Evolutionary conservation across 92 coral and sea anemone species (phyloP).

Genomic region (Umimayanthus chanpuru): DNA sequence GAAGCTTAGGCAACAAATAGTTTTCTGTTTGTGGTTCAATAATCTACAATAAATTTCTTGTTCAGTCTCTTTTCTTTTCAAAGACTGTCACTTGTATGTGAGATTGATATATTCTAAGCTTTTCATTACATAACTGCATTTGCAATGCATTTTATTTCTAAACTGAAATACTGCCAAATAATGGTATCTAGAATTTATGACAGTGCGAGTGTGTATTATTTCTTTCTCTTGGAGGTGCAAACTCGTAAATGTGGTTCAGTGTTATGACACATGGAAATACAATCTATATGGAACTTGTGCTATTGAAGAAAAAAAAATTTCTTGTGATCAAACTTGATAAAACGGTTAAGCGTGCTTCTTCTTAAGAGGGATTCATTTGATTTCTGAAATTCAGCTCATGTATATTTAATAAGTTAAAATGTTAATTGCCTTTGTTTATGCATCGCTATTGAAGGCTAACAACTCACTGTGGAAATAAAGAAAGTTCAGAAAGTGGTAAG

Average conservation of each 20-base stretch:
- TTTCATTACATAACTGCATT: not conserved
- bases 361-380: not conserved
- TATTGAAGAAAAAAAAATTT: no score
- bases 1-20: not conserved
- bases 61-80: not conserved
- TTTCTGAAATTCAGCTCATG: not conserved
- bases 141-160: not conserved
- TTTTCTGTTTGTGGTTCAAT: not conserved
- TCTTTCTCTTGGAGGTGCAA: not conserved
- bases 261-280: not conserved
- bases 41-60: not conserved
- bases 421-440: not conserved
- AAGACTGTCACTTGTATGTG: not conserved
- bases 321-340: not conserved
- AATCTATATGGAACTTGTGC: no score
- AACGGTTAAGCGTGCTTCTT: not conserved
- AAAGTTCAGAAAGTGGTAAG: not conserved
- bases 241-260: not conserved
- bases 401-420: not conserved
- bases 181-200: not conserved
- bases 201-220: not conserved
- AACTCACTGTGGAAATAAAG: not conserved
- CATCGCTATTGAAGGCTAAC: not conserved
- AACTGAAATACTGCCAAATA: not conserved
- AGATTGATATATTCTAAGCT: no score